Percentiles rank a stretch among this genome's conserved stretches.
phyloP scores from a whole-genome alignment of 1,140 invertebrate genomes.

The Hylyphantes graminicola region DNA sequence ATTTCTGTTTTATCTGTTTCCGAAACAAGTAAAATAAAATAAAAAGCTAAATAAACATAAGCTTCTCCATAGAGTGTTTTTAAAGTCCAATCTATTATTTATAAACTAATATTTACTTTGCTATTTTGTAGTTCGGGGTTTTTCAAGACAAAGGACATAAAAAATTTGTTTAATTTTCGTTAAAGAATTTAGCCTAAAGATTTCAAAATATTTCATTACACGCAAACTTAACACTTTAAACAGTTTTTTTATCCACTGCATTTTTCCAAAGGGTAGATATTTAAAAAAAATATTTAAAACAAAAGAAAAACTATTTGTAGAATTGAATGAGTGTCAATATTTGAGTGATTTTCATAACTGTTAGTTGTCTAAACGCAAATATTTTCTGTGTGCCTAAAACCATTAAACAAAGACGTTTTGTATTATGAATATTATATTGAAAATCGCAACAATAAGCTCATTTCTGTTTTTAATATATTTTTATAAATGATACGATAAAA shows the following conservation, averaged over 20 bases:
- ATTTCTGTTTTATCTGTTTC: too few species aligned
- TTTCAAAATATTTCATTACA: slow-evolving; percentile 13
- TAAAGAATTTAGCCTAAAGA: slow-evolving; percentile 35
- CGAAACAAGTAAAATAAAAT: not conserved
- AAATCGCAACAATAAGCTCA: too few species aligned
- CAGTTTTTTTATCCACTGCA: slow-evolving; percentile 10
- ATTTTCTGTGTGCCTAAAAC: slow-evolving; percentile 13
- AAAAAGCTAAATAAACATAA: slow-evolving; percentile 20
- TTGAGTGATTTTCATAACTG: slow-evolving; percentile 38
- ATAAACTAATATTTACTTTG: slow-evolving; percentile 41
- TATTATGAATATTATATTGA: slow-evolving; percentile 21
- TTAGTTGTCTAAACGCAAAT: slow-evolving; percentile 34
- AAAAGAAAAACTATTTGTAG: slow-evolving; percentile 1
- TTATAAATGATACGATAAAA: too few species aligned
- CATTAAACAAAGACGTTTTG: slow-evolving; percentile 17
- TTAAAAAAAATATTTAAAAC: not conserved
- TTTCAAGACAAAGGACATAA: slow-evolving; percentile 25
- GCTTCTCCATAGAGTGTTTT: slow-evolving; percentile 2
- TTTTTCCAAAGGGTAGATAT: not conserved
- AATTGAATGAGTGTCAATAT: slow-evolving; percentile 43
- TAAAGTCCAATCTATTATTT: slow-evolving; percentile 24
- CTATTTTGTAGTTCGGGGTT: slow-evolving; percentile 11
- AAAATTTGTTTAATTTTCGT: not conserved
- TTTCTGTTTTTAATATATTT: too few species aligned
- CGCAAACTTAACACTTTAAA: slow-evolving; percentile 34